Evolutionary conservation across 2,888 invertebrate genomes (phyloP), one percentile per base, ranked within the genome.

Genomic region (Augiades crinisus): DNA sequence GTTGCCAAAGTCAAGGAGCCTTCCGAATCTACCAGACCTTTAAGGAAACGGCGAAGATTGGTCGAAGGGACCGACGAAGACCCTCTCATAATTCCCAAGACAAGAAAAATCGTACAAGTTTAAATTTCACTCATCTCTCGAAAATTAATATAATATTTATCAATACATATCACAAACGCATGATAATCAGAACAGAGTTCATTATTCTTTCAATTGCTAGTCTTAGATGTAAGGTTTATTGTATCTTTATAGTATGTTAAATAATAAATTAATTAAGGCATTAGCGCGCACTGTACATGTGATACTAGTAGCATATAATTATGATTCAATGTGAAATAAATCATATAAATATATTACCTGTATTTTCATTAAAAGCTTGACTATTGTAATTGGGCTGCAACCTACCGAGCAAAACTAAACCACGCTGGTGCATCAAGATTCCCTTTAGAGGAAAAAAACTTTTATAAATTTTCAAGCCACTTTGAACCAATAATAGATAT

Each of bases 31-130:
- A 89, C 90, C 24, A 82, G 92, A 58, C 93, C 93, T 3, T 65
- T 92, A 59, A 77, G 93, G 49, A 93, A 93, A 68, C 81, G 93
- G 31, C 91, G 92, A 67, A 90, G 92, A 78, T 83, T 92, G n/a
- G 91, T 92, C 6, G 92, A 92, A 60, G 82, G 81, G 0, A 53
- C 78, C 0, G 90, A 90, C 17, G 90, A 90, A 2, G 91, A 90
- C 22, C 70, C 79, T 16, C 80, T 90, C 62, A 82, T n/a, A n/a
- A n/a, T 89, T 70, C 78, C 81, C 60, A 89, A 88, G 71, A 82
- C 85, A 27, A 79, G 89, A 56, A 90, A 90, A 76, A 87, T 81
- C 46, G 89, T 91, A 54, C 85, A 90, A 77, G 90, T 87, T 47
- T 91, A 78, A 78, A 62, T 30, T 44, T 54, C 47, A 31, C 14